Evolutionary conservation across 2,888 invertebrate species (phyloP), one percentile per base, ranked within the genome.

Genomic region (Anthophora plumipes): DNA sequence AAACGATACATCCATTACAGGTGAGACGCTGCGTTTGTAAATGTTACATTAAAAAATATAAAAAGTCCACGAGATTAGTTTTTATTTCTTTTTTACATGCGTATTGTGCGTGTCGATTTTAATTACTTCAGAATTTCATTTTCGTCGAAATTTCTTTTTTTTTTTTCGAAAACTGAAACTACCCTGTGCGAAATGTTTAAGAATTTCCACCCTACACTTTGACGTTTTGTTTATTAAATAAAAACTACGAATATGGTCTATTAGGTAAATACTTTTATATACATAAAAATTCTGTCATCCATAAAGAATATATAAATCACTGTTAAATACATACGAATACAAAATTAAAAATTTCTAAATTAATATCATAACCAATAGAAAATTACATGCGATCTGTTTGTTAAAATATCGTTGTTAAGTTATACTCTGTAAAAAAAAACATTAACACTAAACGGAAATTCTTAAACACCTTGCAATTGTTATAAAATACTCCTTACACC

Each of bases 101-200:
- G n/a, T 52, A 31, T 63, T 80, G 80, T 80, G 80, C 80, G 80
- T 57, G 57, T 80, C 31, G 52, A 50, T 61, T 71, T n/a, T 20
- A 43, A 17, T 41, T 37, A 41, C 22, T 17, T 22, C n/a, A n/a
- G n/a, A n/a, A n/a, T n/a, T n/a, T n/a, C n/a, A n/a, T n/a, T n/a
- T n/a, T n/a, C n/a, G n/a, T n/a, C n/a, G 9, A 39, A 66, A 39
- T 22, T 1, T n/a, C 3, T 22, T 61, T 31, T 48, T 43, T 43
- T 20, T 60, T 22, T 41, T 20, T 46, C 20, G 17, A 3, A 50
- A 41, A 43, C 37, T 57, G 43, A 12, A 46, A 8, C 17, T 43
- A 17, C n/a, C n/a, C 12, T n/a, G 31, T 31, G 54, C 67, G 68
- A 80, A 79, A 72, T 68, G 50, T 79, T 73, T 52, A 59, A 50